These are phyloP conservation scores for Periplaneta americana DNA, from an alignment of 1,140 invertebrate species.

Conservation along the genomic window DNA sequence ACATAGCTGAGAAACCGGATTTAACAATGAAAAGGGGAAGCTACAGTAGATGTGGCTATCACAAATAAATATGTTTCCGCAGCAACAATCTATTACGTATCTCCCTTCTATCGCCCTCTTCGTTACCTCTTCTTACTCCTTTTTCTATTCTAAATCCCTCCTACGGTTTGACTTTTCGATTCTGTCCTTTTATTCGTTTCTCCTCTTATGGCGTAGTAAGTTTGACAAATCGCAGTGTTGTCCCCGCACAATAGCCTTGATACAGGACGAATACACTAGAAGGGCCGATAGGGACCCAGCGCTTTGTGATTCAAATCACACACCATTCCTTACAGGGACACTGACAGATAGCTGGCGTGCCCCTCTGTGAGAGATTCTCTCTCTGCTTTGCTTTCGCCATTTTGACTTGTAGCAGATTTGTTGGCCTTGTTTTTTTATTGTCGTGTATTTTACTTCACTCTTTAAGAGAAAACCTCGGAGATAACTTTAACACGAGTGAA, in stretches of 20 bases:
- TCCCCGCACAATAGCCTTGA: neutral
- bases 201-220: neutral
- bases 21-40: neutral
- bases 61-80: neutral
- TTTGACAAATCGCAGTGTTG: constrained; percentile 6
- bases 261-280: neutral
- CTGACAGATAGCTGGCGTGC: neutral
- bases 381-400: neutral
- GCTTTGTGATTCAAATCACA: constrained; percentile 8
- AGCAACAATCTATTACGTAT: neutral
- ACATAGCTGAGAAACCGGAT: too few relatives aligned
- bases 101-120: neutral
- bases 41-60: neutral
- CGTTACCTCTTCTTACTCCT: neutral
- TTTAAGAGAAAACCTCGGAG: neutral
- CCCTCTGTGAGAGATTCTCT: neutral
- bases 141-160: neutral
- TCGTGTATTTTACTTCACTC: neutral
- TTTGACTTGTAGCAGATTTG: neutral
- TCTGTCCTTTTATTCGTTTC: neutral
- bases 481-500: neutral
- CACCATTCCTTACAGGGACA: constrained; percentile 2
- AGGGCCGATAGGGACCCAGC: neutral
- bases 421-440: neutral
- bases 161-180: constrained; percentile 8